phyloP scores from a whole-genome alignment of 2,888 invertebrate genomes.

The Drosophila phalerata region DNA sequence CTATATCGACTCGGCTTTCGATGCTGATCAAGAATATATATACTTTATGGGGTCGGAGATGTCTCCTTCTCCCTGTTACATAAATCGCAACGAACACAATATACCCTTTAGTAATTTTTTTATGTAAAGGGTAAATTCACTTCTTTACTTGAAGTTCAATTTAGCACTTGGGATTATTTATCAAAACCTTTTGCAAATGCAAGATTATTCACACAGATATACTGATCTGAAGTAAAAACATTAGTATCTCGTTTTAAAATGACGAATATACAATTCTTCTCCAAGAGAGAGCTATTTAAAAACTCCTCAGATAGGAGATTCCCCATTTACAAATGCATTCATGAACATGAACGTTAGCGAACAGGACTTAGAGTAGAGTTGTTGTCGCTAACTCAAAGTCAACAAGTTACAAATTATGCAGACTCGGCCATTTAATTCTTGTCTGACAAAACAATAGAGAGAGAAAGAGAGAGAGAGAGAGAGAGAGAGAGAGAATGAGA shows the following conservation, averaged over 20 bases:
- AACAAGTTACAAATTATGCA: slow-evolving; percentile 63
- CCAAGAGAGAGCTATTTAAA: not conserved
- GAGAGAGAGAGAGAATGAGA: not conserved
- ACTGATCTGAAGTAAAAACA: too few species aligned
- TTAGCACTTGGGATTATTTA: not conserved
- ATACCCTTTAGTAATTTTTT: too few species aligned
- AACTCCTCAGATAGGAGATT: slow-evolving; percentile 31
- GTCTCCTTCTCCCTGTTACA: too few species aligned
- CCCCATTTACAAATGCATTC: slow-evolving; percentile 52
- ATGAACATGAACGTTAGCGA: slow-evolving; percentile 38
- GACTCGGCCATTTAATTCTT: slow-evolving; percentile 47
- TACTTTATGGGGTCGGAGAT: too few species aligned
- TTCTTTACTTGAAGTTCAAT: too few species aligned
- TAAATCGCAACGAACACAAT: too few species aligned
- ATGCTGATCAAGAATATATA: too few species aligned
- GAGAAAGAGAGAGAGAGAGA: not conserved
- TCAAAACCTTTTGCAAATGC: not conserved
- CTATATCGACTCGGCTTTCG: too few species aligned
- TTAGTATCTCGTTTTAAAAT: not conserved
- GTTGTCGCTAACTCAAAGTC: slow-evolving; percentile 35
- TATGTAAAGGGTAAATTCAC: too few species aligned
- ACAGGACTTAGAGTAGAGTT: slow-evolving; percentile 28
- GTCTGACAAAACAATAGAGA: slow-evolving; percentile 33
- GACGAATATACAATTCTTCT: not conserved
- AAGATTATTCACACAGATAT: too few species aligned